Evolutionary conservation across 2,113 vertebrate species (phyloP).

Genomic region (Pimephales promelas): DNA sequence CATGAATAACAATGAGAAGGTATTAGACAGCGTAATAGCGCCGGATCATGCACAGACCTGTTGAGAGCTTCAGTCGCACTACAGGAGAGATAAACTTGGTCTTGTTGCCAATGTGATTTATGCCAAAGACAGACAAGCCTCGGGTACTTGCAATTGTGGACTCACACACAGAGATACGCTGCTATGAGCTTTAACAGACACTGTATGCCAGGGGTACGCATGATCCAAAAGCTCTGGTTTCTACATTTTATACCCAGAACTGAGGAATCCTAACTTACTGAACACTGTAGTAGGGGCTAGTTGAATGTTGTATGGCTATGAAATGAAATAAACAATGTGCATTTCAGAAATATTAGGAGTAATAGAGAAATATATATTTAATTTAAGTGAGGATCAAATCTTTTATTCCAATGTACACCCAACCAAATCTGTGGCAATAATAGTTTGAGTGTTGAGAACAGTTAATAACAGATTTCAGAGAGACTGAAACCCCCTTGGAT

Average conservation of each 20-base stretch:
- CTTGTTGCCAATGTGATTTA: slow-evolving; percentile 54
- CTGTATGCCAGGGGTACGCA: neutral
- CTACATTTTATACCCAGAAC: neutral
- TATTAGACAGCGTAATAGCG: slow-evolving; percentile 57
- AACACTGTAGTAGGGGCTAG: neutral
- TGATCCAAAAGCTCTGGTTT: neutral
- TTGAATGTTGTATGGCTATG: neutral
- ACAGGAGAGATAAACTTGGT: slow-evolving; percentile 55
- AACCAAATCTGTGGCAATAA: neutral
- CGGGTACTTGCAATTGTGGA: slow-evolving; percentile 31
- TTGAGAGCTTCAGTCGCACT: slow-evolving; percentile 54
- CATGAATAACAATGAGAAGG: slow-evolving; percentile 63
- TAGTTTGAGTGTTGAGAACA: neutral
- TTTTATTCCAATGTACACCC: neutral
- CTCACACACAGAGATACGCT: neutral
- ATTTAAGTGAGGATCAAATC: neutral
- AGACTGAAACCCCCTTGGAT: neutral
- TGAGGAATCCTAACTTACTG: neutral
- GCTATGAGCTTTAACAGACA: slow-evolving; percentile 23
- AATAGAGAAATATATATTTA: neutral
- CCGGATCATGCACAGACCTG: slow-evolving; percentile 59
- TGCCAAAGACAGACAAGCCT: slow-evolving; percentile 43
- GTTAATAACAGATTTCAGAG: neutral
- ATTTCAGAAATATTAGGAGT: slow-evolving; percentile 35
- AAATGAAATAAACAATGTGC: neutral